phyloP scores from a whole-genome alignment of 2,797 vertebrate genomes.

The Pantherophis alleghaniensis region DNA sequence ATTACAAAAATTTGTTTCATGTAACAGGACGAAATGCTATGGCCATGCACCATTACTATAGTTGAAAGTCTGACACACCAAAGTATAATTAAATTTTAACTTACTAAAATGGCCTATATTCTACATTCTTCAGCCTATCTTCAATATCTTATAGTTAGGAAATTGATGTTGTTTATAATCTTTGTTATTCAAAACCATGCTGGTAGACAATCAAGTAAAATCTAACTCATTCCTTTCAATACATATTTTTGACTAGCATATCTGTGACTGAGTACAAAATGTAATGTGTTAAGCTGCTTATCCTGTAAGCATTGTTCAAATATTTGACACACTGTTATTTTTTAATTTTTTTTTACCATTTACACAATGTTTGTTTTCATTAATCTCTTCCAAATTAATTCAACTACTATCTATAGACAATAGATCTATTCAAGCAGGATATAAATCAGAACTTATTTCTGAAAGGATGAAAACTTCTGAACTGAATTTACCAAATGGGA shows the following conservation, averaged over 20 bases:
- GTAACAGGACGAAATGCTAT: background rate
- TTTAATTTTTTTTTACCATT: background rate
- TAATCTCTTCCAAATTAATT: conserved; percentile 16
- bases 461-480: conserved; percentile 18
- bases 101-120: background rate
- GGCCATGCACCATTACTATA: background rate
- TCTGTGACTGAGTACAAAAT: conserved; percentile 10
- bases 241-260: background rate
- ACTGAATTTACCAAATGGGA: conserved; percentile 15
- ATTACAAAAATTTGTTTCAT: background rate
- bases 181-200: background rate
- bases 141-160: background rate
- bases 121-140: background rate
- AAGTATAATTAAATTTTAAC: background rate
- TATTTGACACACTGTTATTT: background rate
- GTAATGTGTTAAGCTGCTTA: conserved; percentile 23
- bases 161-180: background rate
- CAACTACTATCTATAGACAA: conserved; percentile 8
- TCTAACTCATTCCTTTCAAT: background rate
- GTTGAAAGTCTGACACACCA: background rate
- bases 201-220: background rate
- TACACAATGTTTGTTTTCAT: background rate
- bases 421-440: conserved; percentile 9
- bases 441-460: conserved; percentile 45
- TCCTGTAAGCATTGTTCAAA: conserved; percentile 22